A percentile compares a stretch with the other conserved stretches of the same genome.
phyloP scores from a whole-genome alignment of 23 tunicate genomes.

The Clavelina lepadiformis region DNA sequence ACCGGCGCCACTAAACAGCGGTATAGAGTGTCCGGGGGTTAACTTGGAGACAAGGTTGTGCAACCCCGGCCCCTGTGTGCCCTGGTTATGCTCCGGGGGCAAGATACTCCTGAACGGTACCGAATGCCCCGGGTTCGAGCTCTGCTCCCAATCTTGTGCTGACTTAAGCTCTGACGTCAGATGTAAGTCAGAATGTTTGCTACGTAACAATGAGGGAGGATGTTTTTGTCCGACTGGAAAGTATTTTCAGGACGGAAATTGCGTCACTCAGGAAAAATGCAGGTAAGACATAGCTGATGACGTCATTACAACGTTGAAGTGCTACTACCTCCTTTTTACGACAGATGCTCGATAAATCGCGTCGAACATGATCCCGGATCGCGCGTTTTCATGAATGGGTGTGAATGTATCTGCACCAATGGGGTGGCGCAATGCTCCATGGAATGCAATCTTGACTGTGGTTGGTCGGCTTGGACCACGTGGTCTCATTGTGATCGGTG shows the following conservation, averaged over 20 bases:
- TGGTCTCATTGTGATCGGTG: conserved; percentile 73
- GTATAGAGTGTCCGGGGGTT: conserved; percentile 50
- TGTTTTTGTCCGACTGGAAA: conserved; percentile 47
- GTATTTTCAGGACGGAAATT: conserved; percentile 60
- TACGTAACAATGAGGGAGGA: conserved; percentile 24
- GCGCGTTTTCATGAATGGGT: conserved; percentile 21
- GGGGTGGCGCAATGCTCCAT: conserved; percentile 24
- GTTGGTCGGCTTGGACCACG: conserved; percentile 62
- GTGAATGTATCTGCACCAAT: conserved; percentile 41
- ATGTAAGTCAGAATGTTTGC: conserved; percentile 33
- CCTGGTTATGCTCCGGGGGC: conserved; percentile 34
- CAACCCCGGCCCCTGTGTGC: conserved; percentile 38
- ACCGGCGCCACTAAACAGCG: conserved; percentile 58
- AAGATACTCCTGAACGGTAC: conserved; percentile 21
- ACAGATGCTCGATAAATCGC: conserved; percentile 31
- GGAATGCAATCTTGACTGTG: conserved; percentile 32
- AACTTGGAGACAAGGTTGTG: conserved; percentile 50
- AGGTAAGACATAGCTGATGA: conserved; percentile 19
- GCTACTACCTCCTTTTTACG: neutral
- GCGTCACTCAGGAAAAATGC: conserved; percentile 50
- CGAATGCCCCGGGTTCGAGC: conserved; percentile 8
- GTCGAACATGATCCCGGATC: conserved; percentile 19
- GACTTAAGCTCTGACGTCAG: conserved; percentile 36
- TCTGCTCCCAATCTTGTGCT: conserved; percentile 64
- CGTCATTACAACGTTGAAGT: neutral